Conservation (phyloP, 2,113 vertebrate species). For the Lepidothrix coronata region DNA sequence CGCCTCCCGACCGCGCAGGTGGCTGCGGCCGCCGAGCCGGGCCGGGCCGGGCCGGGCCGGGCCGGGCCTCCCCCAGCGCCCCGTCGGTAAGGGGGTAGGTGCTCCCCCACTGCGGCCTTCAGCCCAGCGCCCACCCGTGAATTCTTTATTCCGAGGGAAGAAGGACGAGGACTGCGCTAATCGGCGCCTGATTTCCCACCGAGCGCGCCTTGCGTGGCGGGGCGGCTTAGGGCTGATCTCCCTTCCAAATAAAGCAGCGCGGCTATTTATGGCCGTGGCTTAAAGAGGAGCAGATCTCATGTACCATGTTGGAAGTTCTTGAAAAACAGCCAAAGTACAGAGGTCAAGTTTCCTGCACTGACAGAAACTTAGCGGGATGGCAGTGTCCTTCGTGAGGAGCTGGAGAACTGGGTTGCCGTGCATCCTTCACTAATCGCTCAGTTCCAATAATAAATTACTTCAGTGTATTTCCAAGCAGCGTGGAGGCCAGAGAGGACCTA, state of each 20-base stretch:
- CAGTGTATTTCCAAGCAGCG: slow-evolving; percentile 4
- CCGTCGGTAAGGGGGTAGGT: background rate
- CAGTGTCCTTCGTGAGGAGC: slow-evolving; percentile 55
- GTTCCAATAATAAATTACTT: slow-evolving; percentile 65
- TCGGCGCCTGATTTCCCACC: slow-evolving; percentile 36
- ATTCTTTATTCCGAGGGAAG: background rate
- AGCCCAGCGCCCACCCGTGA: background rate
- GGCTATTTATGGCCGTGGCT: slow-evolving; percentile 69
- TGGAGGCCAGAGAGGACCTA: background rate
- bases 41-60: background rate
- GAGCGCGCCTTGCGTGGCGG: background rate
- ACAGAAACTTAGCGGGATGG: slow-evolving; percentile 58
- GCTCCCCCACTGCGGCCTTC: background rate
- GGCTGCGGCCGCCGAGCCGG: background rate
- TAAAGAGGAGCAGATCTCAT: slow-evolving; percentile 68
- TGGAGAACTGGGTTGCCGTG: slow-evolving; percentile 66
- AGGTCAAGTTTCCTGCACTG: slow-evolving; percentile 77
- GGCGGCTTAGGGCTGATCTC: slow-evolving; percentile 62
- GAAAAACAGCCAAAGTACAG: slow-evolving; percentile 74
- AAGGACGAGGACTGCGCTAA: background rate
- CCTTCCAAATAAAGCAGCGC: slow-evolving; percentile 67
- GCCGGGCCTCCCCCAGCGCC: too few species aligned
- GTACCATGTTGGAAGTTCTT: slow-evolving; percentile 72
- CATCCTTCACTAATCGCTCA: slow-evolving; percentile 56
- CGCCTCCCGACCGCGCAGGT: background rate